These are phyloP conservation scores for Axinella damicornis DNA, from an alignment of 37 sponge, comb jelly and placozoan species.

Conservation along the genomic window DNA sequence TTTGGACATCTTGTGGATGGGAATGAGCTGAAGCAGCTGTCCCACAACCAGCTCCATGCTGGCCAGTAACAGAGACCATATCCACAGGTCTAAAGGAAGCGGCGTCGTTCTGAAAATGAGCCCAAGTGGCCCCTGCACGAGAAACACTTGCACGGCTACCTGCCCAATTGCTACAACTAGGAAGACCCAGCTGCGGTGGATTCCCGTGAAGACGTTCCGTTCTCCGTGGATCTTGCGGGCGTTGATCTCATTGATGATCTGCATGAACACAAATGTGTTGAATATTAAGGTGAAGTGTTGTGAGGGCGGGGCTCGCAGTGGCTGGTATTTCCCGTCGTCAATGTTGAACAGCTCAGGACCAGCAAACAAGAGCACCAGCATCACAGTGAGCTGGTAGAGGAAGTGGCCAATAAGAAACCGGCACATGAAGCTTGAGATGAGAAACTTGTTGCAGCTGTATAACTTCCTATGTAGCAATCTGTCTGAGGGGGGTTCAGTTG, in stretches of 20 bases:
- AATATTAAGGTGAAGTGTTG: slow-evolving; percentile 93
- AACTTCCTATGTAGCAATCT: slow-evolving; percentile 88
- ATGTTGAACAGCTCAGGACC: slow-evolving; percentile 84
- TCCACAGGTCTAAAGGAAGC: slow-evolving; percentile 80
- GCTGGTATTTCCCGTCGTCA: slow-evolving; percentile 33
- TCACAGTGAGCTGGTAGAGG: slow-evolving; percentile 82
- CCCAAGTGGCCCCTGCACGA: slow-evolving; percentile 35
- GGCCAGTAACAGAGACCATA: slow-evolving; percentile 91
- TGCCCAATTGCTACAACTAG: slow-evolving; percentile 73
- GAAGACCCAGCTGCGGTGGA: slow-evolving; percentile 86
- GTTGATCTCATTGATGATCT: slow-evolving; percentile 96
- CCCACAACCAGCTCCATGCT: slow-evolving; percentile 64
- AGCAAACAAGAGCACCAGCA: slow-evolving; percentile 75
- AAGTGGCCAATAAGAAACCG: slow-evolving; percentile 83
- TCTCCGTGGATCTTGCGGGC: slow-evolving; percentile 94
- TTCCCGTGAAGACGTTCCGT: slow-evolving; percentile 83
- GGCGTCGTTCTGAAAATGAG: slow-evolving; percentile 63
- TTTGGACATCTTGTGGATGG: neutral
- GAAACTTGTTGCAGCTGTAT: slow-evolving; percentile 91
- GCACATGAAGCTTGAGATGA: slow-evolving; percentile 89
- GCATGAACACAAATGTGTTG: slow-evolving; percentile 94
- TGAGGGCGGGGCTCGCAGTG: slow-evolving; percentile 41
- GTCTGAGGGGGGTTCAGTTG: slow-evolving; percentile 88
- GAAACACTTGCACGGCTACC: slow-evolving; percentile 57
- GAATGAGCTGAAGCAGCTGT: slow-evolving; percentile 43